phyloP scores from a whole-genome alignment of 2,888 invertebrate genomes.

The Bimastos eiseni region DNA sequence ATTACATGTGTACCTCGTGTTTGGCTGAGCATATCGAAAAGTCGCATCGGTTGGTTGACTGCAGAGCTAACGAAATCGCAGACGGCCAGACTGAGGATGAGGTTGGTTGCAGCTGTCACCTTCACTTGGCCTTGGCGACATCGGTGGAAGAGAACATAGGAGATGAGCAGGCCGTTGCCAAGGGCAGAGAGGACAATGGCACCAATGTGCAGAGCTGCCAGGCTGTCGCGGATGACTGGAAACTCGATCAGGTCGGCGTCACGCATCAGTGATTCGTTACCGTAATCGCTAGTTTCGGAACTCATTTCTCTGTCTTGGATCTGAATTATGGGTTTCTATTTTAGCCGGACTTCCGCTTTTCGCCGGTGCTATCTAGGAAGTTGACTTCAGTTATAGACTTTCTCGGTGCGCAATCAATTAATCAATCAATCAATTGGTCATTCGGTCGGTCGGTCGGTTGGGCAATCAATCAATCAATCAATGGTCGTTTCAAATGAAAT shows the following conservation, averaged over 20 bases:
- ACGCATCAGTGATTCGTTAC: not conserved
- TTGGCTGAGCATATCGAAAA: conserved; percentile 38
- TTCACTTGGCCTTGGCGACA: not conserved
- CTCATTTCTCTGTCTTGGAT: not conserved
- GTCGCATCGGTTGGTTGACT: conserved; percentile 36
- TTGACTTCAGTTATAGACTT: not conserved
- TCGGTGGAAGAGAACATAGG: conserved; percentile 34
- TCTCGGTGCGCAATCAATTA: not conserved
- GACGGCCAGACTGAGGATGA: conserved; percentile 42
- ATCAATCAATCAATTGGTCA: no score
- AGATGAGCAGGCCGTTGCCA: conserved; percentile 41
- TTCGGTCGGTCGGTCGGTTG: no score
- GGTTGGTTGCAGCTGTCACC: conserved; percentile 35
- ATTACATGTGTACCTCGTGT: not conserved
- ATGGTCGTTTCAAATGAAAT: not conserved
- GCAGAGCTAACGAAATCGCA: conserved; percentile 41
- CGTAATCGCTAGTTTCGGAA: not conserved
- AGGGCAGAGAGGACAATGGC: conserved; percentile 35
- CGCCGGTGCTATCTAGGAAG: not conserved
- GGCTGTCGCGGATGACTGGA: conserved; percentile 33
- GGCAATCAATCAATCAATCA: not conserved
- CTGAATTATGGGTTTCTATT: no score
- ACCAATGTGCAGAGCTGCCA: conserved; percentile 36
- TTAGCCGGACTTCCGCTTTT: no score
- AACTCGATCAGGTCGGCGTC: conserved; percentile 36